Conservation (phyloP, 64 coral and sea anemone species). For the Montipora efflorescens region DNA sequence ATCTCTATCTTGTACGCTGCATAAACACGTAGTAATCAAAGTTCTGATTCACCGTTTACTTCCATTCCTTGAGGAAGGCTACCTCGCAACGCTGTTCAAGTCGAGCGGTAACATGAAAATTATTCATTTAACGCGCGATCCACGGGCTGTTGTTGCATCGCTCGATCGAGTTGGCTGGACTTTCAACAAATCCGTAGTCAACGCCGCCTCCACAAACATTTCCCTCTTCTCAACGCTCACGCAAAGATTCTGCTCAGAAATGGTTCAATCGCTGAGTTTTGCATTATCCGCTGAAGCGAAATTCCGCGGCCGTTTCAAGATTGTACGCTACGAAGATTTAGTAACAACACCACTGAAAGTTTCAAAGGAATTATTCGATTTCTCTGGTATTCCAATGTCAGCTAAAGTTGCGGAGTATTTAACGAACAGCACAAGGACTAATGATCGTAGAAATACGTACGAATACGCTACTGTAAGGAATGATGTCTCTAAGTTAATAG, state of each 20-base stretch:
- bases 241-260: slow-evolving; percentile 68
- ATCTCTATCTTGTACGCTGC: slow-evolving; percentile 51
- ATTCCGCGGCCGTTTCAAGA: slow-evolving; percentile 33
- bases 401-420: slow-evolving; percentile 50
- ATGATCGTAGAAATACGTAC: not conserved
- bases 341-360: slow-evolving; percentile 22
- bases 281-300: slow-evolving; percentile 64
- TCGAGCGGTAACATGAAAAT: slow-evolving; percentile 62
- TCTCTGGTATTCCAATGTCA: slow-evolving; percentile 65
- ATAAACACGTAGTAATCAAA: slow-evolving; percentile 68
- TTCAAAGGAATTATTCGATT: slow-evolving; percentile 63
- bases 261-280: slow-evolving; percentile 63
- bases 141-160: slow-evolving; percentile 81
- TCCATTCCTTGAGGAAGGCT: slow-evolving; percentile 40
- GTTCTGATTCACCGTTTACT: slow-evolving; percentile 63
- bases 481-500: slow-evolving; percentile 36
- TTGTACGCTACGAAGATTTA: slow-evolving; percentile 84
- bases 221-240: slow-evolving; percentile 43
- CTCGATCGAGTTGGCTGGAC: slow-evolving; percentile 79
- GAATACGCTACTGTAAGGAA: slow-evolving; percentile 68
- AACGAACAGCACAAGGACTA: not conserved
- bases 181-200: slow-evolving; percentile 33
- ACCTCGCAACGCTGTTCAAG: slow-evolving; percentile 31
- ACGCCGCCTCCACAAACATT: not conserved
- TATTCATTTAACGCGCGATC: slow-evolving; percentile 91